Conservation (phyloP, 35 echinoderm and acorn worm species). For the Eucidaris tribuloides region DNA sequence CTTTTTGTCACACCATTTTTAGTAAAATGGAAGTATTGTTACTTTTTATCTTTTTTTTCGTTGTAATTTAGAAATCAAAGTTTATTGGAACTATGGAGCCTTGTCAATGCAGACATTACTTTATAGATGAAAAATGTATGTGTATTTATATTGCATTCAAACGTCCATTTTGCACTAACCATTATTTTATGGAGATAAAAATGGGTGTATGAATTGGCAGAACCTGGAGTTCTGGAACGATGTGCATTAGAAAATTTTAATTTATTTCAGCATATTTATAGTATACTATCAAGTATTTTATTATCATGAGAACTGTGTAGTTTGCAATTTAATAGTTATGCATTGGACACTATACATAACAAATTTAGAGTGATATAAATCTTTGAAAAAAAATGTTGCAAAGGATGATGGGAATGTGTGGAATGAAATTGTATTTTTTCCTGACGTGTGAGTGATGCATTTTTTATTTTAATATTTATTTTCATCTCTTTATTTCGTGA, state of each 20-base stretch:
- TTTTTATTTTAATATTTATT: slow-evolving; percentile 18
- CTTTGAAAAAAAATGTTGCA: slow-evolving; percentile 11
- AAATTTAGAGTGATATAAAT: not conserved
- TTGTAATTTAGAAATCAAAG: too few relatives aligned
- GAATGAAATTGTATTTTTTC: slow-evolving; percentile 23
- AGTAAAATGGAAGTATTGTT: too few relatives aligned
- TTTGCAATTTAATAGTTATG: not conserved
- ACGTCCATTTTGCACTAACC: too few relatives aligned
- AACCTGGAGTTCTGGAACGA: not conserved
- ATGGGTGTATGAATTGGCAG: not conserved
- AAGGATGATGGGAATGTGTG: slow-evolving; percentile 6
- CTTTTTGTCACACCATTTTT: too few relatives aligned
- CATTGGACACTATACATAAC: slow-evolving; percentile 12
- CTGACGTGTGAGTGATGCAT: slow-evolving; percentile 1
- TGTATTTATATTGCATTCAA: too few relatives aligned
- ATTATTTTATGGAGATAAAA: too few relatives aligned
- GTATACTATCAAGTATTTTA: slow-evolving; percentile 4
- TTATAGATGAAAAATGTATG: too few relatives aligned
- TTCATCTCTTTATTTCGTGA: not conserved
- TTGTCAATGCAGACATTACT: too few relatives aligned
- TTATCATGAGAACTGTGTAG: slow-evolving; percentile 28
- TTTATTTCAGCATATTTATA: slow-evolving; percentile 14
- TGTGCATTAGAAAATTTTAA: not conserved
- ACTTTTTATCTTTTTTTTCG: too few relatives aligned
- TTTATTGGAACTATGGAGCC: too few relatives aligned